phyloP scores from a whole-genome alignment of 2,888 invertebrate genomes.

The Athetis lepigone region DNA sequence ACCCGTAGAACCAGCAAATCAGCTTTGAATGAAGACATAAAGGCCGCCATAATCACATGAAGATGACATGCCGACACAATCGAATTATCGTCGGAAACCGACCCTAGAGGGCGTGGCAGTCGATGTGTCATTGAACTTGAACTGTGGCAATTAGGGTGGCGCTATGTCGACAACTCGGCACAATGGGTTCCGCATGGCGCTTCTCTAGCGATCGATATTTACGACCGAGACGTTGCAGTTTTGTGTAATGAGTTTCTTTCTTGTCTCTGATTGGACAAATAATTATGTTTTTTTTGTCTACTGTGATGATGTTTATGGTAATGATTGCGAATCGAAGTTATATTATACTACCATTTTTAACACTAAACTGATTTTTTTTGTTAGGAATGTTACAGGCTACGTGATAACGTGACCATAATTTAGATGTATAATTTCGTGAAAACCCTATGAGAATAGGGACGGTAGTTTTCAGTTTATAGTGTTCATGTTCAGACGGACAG shows the following conservation, averaged over 20 bases:
- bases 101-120: conserved; percentile 62
- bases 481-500: too few relatives aligned
- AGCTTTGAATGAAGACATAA: conserved; percentile 41
- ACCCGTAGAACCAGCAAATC: conserved; percentile 21
- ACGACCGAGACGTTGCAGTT: conserved; percentile 41
- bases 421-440: too few relatives aligned
- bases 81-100: conserved; percentile 41
- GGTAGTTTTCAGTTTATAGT: too few relatives aligned
- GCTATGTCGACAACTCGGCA: conserved; percentile 39
- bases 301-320: not conserved
- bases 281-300: too few relatives aligned
- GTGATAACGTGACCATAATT: too few relatives aligned
- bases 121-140: conserved; percentile 83
- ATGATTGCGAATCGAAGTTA: not conserved
- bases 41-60: conserved; percentile 28
- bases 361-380: too few relatives aligned
- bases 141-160: conserved; percentile 69
- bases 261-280: conserved; percentile 3
- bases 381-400: too few relatives aligned
- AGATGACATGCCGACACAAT: conserved; percentile 53
- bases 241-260: conserved; percentile 6
- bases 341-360: too few relatives aligned
- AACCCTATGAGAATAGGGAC: too few relatives aligned
- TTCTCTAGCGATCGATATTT: conserved; percentile 56
- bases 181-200: conserved; percentile 59